Evolutionary conservation across 2,113 vertebrate genomes (phyloP), one percentile per base, ranked within the genome.

Genomic region (Antechinus stuartii): DNA sequence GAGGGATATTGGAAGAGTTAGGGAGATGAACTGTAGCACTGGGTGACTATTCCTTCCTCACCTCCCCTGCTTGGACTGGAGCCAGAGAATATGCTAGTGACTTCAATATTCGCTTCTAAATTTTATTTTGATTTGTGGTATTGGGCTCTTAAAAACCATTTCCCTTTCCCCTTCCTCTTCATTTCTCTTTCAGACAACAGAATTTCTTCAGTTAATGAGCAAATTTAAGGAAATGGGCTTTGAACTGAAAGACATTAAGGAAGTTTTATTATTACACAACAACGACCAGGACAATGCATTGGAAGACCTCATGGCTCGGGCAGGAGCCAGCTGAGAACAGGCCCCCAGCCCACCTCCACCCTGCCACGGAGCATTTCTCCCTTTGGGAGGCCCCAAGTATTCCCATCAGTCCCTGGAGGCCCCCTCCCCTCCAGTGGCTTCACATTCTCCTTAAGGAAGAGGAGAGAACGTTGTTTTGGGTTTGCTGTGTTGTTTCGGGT

Each of bases 221-320:
- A 99, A 99, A 96, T 99, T 99, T 98, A 99, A 99, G 76, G 99
- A 99, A 98, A 99, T 99, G 99, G 99, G 99, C 92, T 99, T 99
- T 98, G 99, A 99, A 98, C 98, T 99, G 46, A 99, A 99, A 89
- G 98, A 99, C 98, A 99, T 99, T 98, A 99, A 99, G 97, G 99
- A 99, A 96, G 99, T 99, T 96, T 99, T 99, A 97, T 97, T 99
- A 96, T 98, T 99, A 97, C 99, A 99, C 98, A 99, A 99, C 98
- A 99, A 99, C 0, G 99, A 99, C 98, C 99, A 99, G 98, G 99
- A 99, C 94, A 99, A 99, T 10, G 99, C 99, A 97, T 98, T 99
- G 98, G 99, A 99, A 99, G 99, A 99, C 98, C 98, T 99, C 96
- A 99, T 99, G 99, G 98, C 99, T 94, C 99, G 99, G 22, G 99